phyloP scores from a whole-genome alignment of 1,140 invertebrate genomes.

The Plutomurus gul region DNA sequence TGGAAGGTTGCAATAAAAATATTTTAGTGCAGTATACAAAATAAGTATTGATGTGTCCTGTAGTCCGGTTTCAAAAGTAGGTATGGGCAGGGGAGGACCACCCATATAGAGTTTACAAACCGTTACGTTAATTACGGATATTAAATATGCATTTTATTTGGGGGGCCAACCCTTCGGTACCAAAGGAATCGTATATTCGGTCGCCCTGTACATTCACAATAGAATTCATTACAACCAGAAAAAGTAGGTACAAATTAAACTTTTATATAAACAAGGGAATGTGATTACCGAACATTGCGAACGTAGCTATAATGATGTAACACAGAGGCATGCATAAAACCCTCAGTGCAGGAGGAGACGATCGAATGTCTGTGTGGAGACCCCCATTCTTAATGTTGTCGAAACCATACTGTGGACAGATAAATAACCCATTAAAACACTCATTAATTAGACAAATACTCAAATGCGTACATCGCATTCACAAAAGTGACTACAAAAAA shows the following conservation, averaged over 20 bases:
- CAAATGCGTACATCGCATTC: not conserved
- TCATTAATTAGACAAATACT: not conserved
- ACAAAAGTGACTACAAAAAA: not conserved
- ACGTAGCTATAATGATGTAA: slow-evolving; percentile 53
- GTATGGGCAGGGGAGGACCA: no score
- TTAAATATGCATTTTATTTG: no score
- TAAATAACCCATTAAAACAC: not conserved
- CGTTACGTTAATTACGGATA: no score
- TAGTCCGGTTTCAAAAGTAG: no score
- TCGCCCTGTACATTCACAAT: no score
- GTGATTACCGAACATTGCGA: slow-evolving; percentile 53
- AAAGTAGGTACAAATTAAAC: not conserved
- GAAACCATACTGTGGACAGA: slow-evolving; percentile 36
- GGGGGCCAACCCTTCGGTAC: no score
- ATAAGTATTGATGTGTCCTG: no score
- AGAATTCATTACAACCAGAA: not conserved
- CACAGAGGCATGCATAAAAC: slow-evolving; percentile 54
- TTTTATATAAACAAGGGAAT: not conserved
- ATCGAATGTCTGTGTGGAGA: slow-evolving; percentile 53
- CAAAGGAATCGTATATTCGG: no score
- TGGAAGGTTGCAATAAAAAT: no score
- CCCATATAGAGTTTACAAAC: no score
- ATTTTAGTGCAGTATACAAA: no score
- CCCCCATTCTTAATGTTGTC: slow-evolving; percentile 49
- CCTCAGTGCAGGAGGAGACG: slow-evolving; percentile 41